phyloP scores from a whole-genome alignment of 2,888 invertebrate species.

The Cynaeus angustus region DNA sequence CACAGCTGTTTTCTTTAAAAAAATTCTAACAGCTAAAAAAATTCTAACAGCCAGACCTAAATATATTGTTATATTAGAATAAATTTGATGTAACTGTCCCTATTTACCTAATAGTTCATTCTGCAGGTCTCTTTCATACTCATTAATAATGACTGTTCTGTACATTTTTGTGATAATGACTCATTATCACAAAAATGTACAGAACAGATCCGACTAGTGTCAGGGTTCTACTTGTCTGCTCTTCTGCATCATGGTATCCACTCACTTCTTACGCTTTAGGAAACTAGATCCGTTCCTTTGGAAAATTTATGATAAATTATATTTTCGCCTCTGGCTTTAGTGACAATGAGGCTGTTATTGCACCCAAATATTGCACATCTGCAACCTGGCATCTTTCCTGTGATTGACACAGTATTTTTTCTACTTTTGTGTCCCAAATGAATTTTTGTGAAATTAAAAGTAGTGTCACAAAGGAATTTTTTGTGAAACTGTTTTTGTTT shows the following conservation, averaged over 20 bases:
- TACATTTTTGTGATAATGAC: no score
- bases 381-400: conserved; percentile 20
- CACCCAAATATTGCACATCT: conserved; percentile 29
- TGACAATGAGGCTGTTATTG: conserved; percentile 17
- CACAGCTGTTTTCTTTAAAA: no score
- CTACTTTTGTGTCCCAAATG: background rate
- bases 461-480: no score
- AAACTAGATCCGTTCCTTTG: conserved; percentile 1
- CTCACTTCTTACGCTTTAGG: conserved; percentile 27
- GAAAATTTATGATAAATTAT: conserved; percentile 18
- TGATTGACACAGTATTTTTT: no score
- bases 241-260: conserved; percentile 43
- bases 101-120: conserved; percentile 45
- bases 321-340: background rate
- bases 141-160: no score
- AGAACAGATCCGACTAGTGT: conserved; percentile 41
- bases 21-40: no score
- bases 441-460: no score
- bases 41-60: no score
- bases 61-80: no score
- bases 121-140: conserved; percentile 46
- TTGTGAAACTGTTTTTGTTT: no score
- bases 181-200: no score
- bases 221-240: conserved; percentile 36
- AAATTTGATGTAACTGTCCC: no score